Percentiles rank a stretch among this genome's conserved stretches.
These are phyloP conservation scores for Morone chrysops DNA, from an alignment of 2,113 vertebrate species.

Conservation along the genomic window DNA sequence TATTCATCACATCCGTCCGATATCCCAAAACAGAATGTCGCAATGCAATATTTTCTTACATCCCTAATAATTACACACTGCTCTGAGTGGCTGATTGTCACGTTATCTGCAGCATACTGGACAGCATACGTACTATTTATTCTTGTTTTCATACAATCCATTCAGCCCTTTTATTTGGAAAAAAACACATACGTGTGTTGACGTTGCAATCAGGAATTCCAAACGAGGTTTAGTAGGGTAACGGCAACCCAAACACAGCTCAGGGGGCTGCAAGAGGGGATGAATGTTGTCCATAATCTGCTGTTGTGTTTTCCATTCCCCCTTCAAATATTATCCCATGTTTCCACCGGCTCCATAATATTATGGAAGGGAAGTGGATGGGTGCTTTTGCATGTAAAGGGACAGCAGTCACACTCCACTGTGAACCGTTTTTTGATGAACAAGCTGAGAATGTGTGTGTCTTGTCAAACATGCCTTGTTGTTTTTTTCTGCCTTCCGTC, in stretches of 20 bases:
- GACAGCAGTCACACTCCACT: constrained; percentile 11
- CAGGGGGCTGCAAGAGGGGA: constrained; percentile 19
- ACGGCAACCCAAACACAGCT: constrained; percentile 55
- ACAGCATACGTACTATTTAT: neutral
- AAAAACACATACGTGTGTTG: constrained; percentile 67
- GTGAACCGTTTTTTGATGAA: neutral
- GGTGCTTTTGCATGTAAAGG: constrained; percentile 36
- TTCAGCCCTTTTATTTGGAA: neutral
- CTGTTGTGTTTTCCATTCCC: constrained; percentile 73
- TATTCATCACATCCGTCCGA: no score
- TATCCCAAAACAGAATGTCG: no score
- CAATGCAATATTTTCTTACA: no score
- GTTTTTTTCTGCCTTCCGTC: constrained; percentile 12
- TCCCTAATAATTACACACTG: no score
- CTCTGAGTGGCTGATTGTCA: constrained; percentile 1
- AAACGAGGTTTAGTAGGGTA: constrained; percentile 57
- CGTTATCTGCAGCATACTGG: constrained; percentile 12
- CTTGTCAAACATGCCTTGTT: constrained; percentile 19
- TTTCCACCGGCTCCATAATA: constrained; percentile 75
- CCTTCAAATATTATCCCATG: constrained; percentile 73
- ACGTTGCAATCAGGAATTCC: constrained; percentile 76
- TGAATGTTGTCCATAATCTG: constrained; percentile 61
- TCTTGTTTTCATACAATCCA: neutral
- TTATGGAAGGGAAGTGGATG: constrained; percentile 67
- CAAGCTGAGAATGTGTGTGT: neutral